Base-by-base conservation (phyloP, 2,113 vertebrate genomes). In the Phrynosoma blainvillii region DNA sequence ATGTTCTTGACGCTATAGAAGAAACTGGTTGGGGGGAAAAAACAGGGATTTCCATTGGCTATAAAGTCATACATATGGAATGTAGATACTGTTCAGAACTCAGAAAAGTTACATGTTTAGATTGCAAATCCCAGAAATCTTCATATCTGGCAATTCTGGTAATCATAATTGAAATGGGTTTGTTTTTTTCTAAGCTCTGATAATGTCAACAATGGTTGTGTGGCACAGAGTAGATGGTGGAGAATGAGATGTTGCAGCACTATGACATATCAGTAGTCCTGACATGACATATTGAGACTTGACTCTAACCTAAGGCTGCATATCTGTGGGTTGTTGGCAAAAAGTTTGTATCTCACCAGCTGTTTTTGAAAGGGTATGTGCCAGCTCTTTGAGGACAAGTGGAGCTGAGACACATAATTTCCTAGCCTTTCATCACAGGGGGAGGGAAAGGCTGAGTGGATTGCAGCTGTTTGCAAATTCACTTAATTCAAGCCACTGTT, bases 361-460 rank as follows among this genome's bases (percentile, higher is more conserved):
- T 88, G 80, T 21, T 76, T 76, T 82, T 75, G 80, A 74, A 36
- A 88, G 25, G 27, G 59, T 85, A 81, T 40, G 74, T 30, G 14
- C 66, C 52, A 27, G 30, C 30, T 77, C 54, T 68, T 13, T 80
- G 42, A 73, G 36, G 4, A 0, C 3, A 6, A 79, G 59, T 25
- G 68, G 36, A 86, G 62, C 79, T 82, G 47, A 27, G 74, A 82
- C 36, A 16, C 36, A 59, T 0, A 1, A 71, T 86, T 23, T 88
- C 21, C 32, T 21, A 20, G 0, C 0, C 20, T 0, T 1, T 71
- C 82, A 59, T 82, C 81, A 59, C 68, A 0, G 0, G 79, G 36
- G 68, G 56, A 92, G 3, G 3, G 18, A 59, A 27, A 68, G 0
- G 0, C 4, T 4, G 52, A 73, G 32, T 88, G 40, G 65, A 85